Conservation (phyloP, 2,113 vertebrate species). For the Oreotrochilus melanogaster region DNA sequence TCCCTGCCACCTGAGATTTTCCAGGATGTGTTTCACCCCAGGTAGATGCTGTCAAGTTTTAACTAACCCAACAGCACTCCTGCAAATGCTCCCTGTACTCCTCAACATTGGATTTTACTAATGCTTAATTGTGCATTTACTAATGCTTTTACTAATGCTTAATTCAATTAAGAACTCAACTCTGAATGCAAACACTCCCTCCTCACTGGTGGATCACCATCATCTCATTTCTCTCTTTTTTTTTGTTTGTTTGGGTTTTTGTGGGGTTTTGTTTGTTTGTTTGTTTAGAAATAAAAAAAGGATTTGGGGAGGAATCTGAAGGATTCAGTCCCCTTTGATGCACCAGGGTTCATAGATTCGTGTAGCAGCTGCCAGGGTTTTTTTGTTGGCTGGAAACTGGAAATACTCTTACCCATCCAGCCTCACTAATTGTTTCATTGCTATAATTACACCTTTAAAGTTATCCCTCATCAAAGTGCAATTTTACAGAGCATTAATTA, state of each 20-base stretch:
- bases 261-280: too few species aligned
- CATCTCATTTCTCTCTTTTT: neutral
- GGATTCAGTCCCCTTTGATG: rapidly evolving
- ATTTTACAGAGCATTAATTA: constrained; percentile 12
- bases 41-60: neutral
- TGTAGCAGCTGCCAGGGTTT: neutral
- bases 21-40: neutral
- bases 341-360: neutral
- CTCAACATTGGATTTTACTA: neutral
- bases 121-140: too few species aligned
- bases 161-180: neutral
- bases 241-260: neutral
- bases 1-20: neutral
- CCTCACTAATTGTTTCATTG: neutral
- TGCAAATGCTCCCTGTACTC: neutral
- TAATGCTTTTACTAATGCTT: neutral
- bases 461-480: neutral
- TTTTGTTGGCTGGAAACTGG: neutral
- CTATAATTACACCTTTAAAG: neutral
- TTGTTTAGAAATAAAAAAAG: neutral
- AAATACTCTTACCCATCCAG: neutral
- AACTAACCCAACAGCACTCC: neutral
- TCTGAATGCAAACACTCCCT: neutral
- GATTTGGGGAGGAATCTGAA: neutral
- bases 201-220: neutral